A percentile compares a stretch with the other conserved stretches of the same genome.
Evolutionary conservation across 2,888 invertebrate genomes (phyloP).

Genomic region (Eristalis pertinax): DNA sequence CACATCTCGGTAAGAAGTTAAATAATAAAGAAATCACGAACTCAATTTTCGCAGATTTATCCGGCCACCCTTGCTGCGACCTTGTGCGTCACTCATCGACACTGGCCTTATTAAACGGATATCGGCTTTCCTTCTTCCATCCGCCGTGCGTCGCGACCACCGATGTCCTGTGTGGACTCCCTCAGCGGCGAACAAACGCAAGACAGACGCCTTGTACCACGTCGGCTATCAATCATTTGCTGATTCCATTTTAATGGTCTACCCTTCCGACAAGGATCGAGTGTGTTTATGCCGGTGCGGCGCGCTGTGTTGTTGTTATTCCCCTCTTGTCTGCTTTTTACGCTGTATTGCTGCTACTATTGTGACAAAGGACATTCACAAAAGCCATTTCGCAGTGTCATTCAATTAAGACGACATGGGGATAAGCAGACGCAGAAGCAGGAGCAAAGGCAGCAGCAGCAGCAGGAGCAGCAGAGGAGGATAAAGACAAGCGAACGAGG

Average conservation of each 20-base stretch:
- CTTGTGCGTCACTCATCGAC: conserved; percentile 9
- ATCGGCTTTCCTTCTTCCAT: conserved; percentile 1
- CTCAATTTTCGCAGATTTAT: conserved; percentile 63
- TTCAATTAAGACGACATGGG: conserved; percentile 59
- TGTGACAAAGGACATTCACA: conserved; percentile 45
- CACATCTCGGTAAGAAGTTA: conserved; percentile 65
- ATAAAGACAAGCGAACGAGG: neutral
- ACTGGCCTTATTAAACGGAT: conserved; percentile 37
- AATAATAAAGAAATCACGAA: conserved; percentile 72
- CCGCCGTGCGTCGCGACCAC: neutral
- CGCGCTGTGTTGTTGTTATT: neutral
- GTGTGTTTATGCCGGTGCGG: neutral
- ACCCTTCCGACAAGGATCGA: neutral
- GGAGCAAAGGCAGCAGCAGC: neutral
- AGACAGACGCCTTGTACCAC: conserved; percentile 23
- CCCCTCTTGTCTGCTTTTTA: neutral
- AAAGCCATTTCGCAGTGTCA: conserved; percentile 52
- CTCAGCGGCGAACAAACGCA: neutral
- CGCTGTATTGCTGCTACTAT: neutral
- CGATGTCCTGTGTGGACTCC: conserved; percentile 9
- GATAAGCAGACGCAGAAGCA: neutral
- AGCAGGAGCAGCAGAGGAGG: neutral
- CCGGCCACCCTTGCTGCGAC: neutral
- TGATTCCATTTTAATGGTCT: conserved; percentile 66
- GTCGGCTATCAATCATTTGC: conserved; percentile 62